Base-by-base conservation (phyloP, 2,888 invertebrate genomes). In the Strigamia transsilvanica region DNA sequence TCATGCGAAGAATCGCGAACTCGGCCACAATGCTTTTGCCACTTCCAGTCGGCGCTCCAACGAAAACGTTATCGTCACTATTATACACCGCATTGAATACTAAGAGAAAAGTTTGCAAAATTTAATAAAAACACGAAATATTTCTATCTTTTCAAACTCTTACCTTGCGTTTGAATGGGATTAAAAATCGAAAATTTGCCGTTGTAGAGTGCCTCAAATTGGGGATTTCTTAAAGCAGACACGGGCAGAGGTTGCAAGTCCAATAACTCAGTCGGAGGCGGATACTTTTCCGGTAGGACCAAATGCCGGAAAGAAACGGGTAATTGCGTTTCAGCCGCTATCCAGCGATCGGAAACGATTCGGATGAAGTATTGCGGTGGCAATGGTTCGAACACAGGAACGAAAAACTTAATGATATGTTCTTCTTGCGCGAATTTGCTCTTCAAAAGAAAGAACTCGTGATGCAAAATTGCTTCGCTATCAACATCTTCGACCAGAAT, bases 51-150 rank as follows among this genome's bases (percentile, higher is more conserved):
- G 97, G 96, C 0, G 97, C 96, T 0, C 96, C 96, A 83, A 99
- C 93, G 88, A 99, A 97, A 10, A 99, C 95, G 88, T 98, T 99
- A 87, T 99, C 99, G 87, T 99, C 98, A 1, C 95, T 95, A 88
- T 98, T 98, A 90, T 98, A 99, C 0, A 99, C 94, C 0, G 98
- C 96, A 88, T 99, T 99, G 90, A 99, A 99, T 7, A 99, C 98
- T 90, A 86, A 82, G 88, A 84, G n/a, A 82, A 84, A 34, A 34
- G 13, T 80, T 32, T 32, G n/a, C 23, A 13, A 32, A 42, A 56
- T n/a, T 15, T 18, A 51, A 15, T 15, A n/a, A 3, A 46, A 46
- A 46, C n/a, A 51, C n/a, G 18, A 51, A 51, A 6, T n/a, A 51
- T 15, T n/a, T 18, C 2, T 15, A 5, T 51, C n/a, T 34, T 21